Evolutionary conservation across 2,888 invertebrate species (phyloP).

Genomic region (Dolichopus griseipennis): DNA sequence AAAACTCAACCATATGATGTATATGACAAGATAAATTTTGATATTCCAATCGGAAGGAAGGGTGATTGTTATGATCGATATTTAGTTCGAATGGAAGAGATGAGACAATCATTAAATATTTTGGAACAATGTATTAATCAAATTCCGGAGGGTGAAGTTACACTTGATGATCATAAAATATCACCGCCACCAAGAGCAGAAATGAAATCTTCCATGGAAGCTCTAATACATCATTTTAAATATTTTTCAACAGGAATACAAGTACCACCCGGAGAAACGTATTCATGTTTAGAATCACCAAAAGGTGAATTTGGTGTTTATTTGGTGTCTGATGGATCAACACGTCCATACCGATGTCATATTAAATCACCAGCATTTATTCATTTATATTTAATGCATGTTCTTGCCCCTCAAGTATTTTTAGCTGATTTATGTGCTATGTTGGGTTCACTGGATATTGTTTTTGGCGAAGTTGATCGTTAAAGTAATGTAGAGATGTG

Average conservation of each 20-base stretch:
- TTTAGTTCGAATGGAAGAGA: conserved; percentile 56
- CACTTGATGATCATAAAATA: conserved; percentile 72
- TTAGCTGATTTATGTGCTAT: conserved; percentile 73
- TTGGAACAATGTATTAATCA: conserved; percentile 72
- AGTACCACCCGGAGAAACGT: conserved; percentile 77
- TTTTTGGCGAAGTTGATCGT: conserved; percentile 56
- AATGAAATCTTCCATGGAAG: conserved; percentile 85
- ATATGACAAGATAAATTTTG: conserved; percentile 74
- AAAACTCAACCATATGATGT: conserved; percentile 76
- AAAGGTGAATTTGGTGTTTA: conserved; percentile 84
- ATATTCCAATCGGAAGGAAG: conserved; percentile 68
- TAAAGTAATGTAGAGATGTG: conserved; percentile 33
- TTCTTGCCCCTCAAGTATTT: conserved; percentile 54
- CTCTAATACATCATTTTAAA: conserved; percentile 84
- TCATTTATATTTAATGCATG: conserved; percentile 55
- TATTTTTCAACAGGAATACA: conserved; percentile 70
- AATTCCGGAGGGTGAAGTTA: conserved; percentile 72
- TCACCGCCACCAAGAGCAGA: conserved; percentile 61
- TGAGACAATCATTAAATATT: conserved; percentile 70
- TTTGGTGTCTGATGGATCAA: conserved; percentile 74
- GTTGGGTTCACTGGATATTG: conserved; percentile 58
- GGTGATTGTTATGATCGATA: conserved; percentile 82
- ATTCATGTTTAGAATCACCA: conserved; percentile 70
- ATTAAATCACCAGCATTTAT: conserved; percentile 51
- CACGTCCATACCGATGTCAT: conserved; percentile 61